phyloP scores from a whole-genome alignment of 2,797 vertebrate genomes.

The Pogoniulus pusillus region DNA sequence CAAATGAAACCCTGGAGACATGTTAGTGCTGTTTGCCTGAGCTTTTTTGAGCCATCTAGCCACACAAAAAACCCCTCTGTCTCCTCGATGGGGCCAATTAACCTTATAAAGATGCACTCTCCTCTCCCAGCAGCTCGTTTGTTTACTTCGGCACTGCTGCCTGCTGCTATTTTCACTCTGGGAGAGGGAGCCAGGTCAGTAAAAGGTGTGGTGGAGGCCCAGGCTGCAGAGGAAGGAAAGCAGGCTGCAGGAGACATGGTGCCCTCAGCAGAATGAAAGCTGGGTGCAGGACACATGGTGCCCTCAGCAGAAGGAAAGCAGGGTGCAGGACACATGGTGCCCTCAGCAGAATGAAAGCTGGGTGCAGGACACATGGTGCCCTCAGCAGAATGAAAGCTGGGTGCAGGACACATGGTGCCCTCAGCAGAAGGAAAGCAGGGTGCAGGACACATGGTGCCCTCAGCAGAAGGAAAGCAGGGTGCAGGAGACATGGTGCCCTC shows the following conservation, averaged over 20 bases:
- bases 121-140: background rate
- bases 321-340: too few species aligned
- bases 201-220: background rate
- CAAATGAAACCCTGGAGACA: constrained; percentile 47
- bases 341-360: too few species aligned
- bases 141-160: constrained; percentile 1
- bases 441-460: background rate
- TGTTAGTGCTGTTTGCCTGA: background rate
- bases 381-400: too few species aligned
- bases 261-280: background rate
- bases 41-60: background rate
- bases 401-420: too few species aligned
- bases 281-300: too few species aligned
- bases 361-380: too few species aligned
- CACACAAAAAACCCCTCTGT: background rate
- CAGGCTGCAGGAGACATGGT: background rate
- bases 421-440: background rate
- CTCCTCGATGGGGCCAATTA: constrained; percentile 10
- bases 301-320: too few species aligned
- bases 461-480: too few species aligned
- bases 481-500: too few species aligned
- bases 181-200: background rate
- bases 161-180: constrained; percentile 14
- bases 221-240: background rate
- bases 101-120: constrained; percentile 14